Conservation (phyloP, 37 sponge, comb jelly and placozoan species). For the Hexactinellida sp. region DNA sequence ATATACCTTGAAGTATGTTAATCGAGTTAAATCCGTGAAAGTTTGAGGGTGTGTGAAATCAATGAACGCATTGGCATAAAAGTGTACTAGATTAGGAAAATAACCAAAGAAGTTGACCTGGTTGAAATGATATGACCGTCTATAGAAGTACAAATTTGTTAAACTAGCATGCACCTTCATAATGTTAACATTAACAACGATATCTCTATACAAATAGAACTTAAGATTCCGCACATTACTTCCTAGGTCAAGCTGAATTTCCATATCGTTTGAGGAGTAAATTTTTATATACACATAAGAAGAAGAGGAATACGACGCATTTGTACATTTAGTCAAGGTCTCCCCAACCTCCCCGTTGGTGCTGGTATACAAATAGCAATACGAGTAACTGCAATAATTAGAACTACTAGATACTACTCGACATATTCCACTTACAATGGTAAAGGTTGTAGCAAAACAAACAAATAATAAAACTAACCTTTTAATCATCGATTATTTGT, state of each 20-base stretch:
- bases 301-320: background rate
- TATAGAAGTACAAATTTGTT: background rate
- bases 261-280: background rate
- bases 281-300: background rate
- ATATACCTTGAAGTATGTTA: background rate
- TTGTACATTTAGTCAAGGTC: background rate
- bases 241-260: background rate
- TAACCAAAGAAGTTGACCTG: background rate
- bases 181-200: background rate
- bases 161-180: background rate
- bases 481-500: too few relatives aligned
- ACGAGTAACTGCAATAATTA: background rate
- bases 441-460: background rate
- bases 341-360: background rate
- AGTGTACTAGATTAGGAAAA: background rate
- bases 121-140: background rate
- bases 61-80: background rate
- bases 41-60: background rate
- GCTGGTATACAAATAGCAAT: background rate
- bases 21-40: background rate
- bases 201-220: background rate
- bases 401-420: background rate
- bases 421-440: background rate
- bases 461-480: background rate
- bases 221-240: background rate